Evolutionary conservation across 2,888 invertebrate species (phyloP).

Genomic region (Xanthia togata): DNA sequence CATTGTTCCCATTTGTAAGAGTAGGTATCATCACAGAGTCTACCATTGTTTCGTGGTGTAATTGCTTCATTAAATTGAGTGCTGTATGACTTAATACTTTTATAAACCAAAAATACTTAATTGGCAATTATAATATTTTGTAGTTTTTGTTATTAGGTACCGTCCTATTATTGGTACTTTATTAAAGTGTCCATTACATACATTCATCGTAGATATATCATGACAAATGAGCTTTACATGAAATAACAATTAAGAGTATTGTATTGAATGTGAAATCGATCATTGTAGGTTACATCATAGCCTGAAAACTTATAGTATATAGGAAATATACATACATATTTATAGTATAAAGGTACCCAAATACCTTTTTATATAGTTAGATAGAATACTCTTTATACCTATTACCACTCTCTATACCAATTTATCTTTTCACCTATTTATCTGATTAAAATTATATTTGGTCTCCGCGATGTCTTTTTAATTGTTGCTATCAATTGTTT

Average conservation of each 20-base stretch:
- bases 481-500: no score
- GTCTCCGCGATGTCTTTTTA: no score
- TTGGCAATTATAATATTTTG: not conserved
- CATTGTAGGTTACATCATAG: no score
- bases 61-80: conserved; percentile 1
- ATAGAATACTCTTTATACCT: no score
- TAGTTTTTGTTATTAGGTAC: not conserved
- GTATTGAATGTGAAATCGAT: no score
- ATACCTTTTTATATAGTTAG: no score
- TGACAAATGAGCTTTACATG: not conserved
- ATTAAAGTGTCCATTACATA: not conserved
- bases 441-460: no score
- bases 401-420: no score
- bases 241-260: not conserved
- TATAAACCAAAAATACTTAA: not conserved
- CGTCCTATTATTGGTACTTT: not conserved
- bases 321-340: no score
- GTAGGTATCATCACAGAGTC: not conserved
- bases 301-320: no score
- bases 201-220: not conserved
- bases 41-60: not conserved
- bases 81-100: not conserved
- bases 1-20: not conserved
- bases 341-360: no score
- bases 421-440: no score